These are phyloP conservation scores for Acropternis orthonyx DNA, from an alignment of 2,797 vertebrate species.

Conservation along the genomic window DNA sequence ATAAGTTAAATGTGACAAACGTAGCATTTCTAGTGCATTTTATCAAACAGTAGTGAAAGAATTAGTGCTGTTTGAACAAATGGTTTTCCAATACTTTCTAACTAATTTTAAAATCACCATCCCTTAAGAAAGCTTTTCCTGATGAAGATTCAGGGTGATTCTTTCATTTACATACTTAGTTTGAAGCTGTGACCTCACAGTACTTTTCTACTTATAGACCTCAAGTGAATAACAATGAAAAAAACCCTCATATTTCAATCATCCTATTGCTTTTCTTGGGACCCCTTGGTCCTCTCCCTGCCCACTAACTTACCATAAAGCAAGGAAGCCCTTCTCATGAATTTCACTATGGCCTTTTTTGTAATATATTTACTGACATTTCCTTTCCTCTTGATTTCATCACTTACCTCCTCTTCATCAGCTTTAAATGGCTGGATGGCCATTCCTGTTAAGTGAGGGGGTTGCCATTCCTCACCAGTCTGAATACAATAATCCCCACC, in stretches of 20 bases:
- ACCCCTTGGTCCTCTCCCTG: not conserved
- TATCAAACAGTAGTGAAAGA: not conserved
- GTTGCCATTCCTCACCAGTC: not conserved
- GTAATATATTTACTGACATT: not conserved
- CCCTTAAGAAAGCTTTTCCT: not conserved
- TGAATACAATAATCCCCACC: not conserved
- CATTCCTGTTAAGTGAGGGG: rapidly evolving
- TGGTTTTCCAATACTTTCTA: not conserved
- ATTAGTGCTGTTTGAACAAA: not conserved
- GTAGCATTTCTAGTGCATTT: not conserved
- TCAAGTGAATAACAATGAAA: not conserved
- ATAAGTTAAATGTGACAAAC: not conserved
- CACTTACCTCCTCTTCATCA: not conserved
- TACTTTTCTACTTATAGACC: not conserved
- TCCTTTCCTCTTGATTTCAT: not conserved
- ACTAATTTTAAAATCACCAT: not conserved
- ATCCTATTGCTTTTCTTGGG: not conserved
- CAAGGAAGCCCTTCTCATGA: not conserved
- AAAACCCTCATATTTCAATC: not conserved
- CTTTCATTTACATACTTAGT: not conserved
- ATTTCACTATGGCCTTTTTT: not conserved
- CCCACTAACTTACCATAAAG: not conserved
- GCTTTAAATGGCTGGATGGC: not conserved
- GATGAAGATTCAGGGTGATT: not conserved
- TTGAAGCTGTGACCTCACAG: not conserved